Evolutionary conservation across 2,888 invertebrate genomes (phyloP), one percentile per base, ranked within the genome.

Genomic region (Tromatobia lineatoria): DNA sequence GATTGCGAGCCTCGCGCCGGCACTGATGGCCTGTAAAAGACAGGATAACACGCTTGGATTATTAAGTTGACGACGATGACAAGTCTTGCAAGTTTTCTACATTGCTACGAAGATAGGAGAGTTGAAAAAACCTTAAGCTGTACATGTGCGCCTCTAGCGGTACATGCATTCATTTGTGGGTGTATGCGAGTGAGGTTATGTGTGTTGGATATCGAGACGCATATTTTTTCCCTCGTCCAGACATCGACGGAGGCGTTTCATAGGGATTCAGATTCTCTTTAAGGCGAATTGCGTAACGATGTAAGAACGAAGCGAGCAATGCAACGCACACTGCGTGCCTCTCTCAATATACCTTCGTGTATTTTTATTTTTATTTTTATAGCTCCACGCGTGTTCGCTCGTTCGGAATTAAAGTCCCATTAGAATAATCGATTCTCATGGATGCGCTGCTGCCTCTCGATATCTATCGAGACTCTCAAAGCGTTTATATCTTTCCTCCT

Each of bases 1-100:
- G 80, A 98, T 96, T 3, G 97, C 98, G 93, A 98, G 95, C 93
- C 96, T 95, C 10, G 98, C 98, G 18, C 98, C 98, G 23, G 96
- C 95, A 83, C 97, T 96, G 78, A 98, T 95, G 75, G 97, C 96
- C 97, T 97, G 95, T 13, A 95, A 95, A 88, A 90, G 90, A 88
- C 88, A 89, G 87, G 85, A 66, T 71, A 64, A 67, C 50, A 78
- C 78, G 78, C 73, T 74, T 38, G 74, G 42, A 69, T 80, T 23
- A 76, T 34, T 29, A 45, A 1, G 50, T 50, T 70, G 57, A 83
- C 50, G 74, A 74, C 74, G 77, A 84, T 70, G 77, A 77, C 71
- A 64, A 78, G 54, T 18, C 52, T 38, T 50, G 29, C 45, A 15
- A 38, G 47, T 66, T 76, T 76, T 75, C 66, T 59, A 23, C 6